Percentiles rank a stretch among this genome's conserved stretches.
Conservation (phyloP, 2,113 vertebrate genomes). For the Oriolus oriolus region DNA sequence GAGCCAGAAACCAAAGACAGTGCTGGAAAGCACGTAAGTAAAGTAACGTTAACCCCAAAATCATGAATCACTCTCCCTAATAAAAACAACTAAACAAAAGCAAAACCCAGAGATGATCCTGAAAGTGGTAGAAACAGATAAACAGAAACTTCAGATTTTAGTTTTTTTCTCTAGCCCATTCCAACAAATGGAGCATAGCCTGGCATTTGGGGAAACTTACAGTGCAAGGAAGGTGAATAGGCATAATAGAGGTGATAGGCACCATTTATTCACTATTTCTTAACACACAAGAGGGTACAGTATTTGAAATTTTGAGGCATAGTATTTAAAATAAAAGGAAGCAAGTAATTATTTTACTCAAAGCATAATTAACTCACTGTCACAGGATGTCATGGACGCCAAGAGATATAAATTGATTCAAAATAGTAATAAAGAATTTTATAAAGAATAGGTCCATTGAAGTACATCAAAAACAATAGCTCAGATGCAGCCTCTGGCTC, state of each 20-base stretch:
- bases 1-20: neutral
- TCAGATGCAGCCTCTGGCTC: conserved; percentile 33
- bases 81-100: neutral
- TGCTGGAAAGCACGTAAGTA: neutral
- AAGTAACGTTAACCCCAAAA: neutral
- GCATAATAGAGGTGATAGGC: neutral
- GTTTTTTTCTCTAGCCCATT: neutral
- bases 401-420: conserved; percentile 35
- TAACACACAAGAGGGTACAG: neutral
- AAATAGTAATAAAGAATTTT: conserved; percentile 10
- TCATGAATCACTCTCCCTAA: neutral
- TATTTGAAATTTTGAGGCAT: neutral
- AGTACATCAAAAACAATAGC: conserved; percentile 28
- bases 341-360: neutral
- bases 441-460: conserved; percentile 41
- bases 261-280: neutral
- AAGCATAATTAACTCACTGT: neutral
- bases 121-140: neutral
- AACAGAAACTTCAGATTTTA: neutral
- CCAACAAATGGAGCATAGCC: neutral
- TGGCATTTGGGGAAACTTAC: neutral
- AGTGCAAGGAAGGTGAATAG: neutral
- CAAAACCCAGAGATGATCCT: neutral
- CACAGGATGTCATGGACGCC: conserved; percentile 31
- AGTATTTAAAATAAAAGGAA: neutral